Percentiles rank a stretch among this genome's conserved stretches.
phyloP scores from a whole-genome alignment of 2,797 vertebrate species.

The Carcharodon carcharias region DNA sequence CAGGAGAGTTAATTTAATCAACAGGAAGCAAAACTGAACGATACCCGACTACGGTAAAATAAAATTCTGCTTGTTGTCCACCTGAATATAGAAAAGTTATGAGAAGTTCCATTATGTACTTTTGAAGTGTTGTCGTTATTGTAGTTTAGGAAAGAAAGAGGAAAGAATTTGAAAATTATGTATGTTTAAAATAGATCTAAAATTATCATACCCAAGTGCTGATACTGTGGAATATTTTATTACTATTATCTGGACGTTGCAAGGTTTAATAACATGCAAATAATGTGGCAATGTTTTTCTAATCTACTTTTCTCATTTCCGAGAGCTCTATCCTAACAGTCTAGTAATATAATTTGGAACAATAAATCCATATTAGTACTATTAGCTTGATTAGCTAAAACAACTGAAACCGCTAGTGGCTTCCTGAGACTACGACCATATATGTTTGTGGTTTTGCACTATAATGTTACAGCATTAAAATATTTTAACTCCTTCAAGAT shows the following conservation, averaged over 20 bases:
- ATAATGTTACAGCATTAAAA: neutral
- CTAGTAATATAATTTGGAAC: neutral
- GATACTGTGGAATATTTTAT: neutral
- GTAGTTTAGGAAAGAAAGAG: neutral
- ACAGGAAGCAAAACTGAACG: neutral
- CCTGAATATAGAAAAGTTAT: neutral
- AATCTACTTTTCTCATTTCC: constrained; percentile 17
- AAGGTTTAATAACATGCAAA: neutral
- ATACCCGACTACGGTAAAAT: neutral
- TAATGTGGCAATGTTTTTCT: neutral
- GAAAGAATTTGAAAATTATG: neutral
- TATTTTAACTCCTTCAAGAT: neutral
- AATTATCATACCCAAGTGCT: neutral
- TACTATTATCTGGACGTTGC: neutral
- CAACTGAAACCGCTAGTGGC: neutral
- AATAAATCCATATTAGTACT: neutral
- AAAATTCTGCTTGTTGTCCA: neutral
- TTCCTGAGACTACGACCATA: neutral
- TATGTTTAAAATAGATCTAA: neutral
- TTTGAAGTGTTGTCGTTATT: neutral
- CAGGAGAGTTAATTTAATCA: neutral
- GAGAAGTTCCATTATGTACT: neutral
- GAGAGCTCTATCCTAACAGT: neutral
- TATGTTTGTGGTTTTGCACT: neutral
- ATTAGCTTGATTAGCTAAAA: constrained; percentile 21